Percentiles rank a stretch among this genome's conserved stretches.
These are phyloP conservation scores for Phenacoccus solenopsis DNA, from an alignment of 1,140 invertebrate genomes.

Conservation along the genomic window DNA sequence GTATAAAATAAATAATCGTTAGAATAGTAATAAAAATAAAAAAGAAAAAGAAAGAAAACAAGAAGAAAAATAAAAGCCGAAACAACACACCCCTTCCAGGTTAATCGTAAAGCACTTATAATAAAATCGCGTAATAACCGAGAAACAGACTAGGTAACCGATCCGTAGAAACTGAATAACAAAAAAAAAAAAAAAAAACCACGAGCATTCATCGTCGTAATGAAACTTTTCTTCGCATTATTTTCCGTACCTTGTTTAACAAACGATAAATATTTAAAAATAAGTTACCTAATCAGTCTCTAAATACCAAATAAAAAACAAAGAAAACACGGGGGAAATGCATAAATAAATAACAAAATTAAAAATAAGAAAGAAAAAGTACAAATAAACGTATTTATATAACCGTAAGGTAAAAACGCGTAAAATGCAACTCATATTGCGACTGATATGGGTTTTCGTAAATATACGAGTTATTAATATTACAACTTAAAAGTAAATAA, in stretches of 20 bases:
- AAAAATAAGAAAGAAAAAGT: not conserved
- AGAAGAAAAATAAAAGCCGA: not conserved
- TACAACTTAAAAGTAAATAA: not conserved
- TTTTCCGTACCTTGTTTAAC: not conserved
- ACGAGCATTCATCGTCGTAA: no score
- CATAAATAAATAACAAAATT: slow-evolving; percentile 1
- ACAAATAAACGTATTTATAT: not conserved
- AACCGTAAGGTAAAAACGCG: not conserved
- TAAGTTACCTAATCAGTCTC: not conserved
- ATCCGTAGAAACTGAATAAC: no score
- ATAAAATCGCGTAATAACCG: not conserved
- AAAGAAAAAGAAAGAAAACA: not conserved
- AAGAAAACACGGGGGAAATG: not conserved
- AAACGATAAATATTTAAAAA: not conserved
- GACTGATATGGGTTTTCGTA: not conserved
- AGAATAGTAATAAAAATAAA: not conserved
- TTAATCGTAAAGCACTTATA: not conserved
- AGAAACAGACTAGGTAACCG: not conserved
- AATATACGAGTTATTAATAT: not conserved
- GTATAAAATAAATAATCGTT: not conserved
- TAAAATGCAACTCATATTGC: not conserved
- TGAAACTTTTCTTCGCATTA: not conserved
- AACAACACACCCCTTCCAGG: not conserved
- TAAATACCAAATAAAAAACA: not conserved
- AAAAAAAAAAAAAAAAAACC: no score